These are phyloP conservation scores for Thymelicus acteon DNA, from an alignment of 2,888 invertebrate species.

Conservation along the genomic window DNA sequence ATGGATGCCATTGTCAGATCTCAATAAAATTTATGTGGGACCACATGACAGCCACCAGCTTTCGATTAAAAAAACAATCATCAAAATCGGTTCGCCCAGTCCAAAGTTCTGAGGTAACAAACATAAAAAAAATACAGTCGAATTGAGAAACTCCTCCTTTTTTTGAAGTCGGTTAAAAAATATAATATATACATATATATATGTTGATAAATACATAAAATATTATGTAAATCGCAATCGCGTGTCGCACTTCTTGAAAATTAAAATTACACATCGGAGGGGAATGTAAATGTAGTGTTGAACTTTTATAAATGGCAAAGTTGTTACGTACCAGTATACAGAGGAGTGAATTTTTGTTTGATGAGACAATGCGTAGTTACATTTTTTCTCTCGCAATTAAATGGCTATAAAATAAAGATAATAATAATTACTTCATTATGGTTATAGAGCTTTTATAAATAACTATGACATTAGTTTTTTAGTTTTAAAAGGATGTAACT, in stretches of 20 bases:
- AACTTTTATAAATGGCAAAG: slow-evolving; percentile 21
- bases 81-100: no score
- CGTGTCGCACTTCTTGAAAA: not conserved
- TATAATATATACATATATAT: no score
- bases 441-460: not conserved
- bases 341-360: slow-evolving; percentile 21
- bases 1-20: no score
- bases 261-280: slow-evolving; percentile 11
- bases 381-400: slow-evolving; percentile 9
- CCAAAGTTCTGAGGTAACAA: no score
- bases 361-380: slow-evolving; percentile 3
- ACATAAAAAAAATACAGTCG: no score
- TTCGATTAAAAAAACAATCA: no score
- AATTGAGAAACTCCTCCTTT: no score
- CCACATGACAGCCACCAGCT: no score
- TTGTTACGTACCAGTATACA: slow-evolving; percentile 1
- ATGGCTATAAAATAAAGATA: not conserved
- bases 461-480: not conserved
- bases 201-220: no score
- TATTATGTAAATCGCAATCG: not conserved
- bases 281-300: slow-evolving; percentile 30
- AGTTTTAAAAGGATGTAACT: not conserved
- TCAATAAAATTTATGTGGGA: no score
- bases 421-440: not conserved
- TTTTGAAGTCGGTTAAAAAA: no score